Base-by-base conservation (phyloP, 2,888 invertebrate genomes). In the Cantharis nigra region DNA sequence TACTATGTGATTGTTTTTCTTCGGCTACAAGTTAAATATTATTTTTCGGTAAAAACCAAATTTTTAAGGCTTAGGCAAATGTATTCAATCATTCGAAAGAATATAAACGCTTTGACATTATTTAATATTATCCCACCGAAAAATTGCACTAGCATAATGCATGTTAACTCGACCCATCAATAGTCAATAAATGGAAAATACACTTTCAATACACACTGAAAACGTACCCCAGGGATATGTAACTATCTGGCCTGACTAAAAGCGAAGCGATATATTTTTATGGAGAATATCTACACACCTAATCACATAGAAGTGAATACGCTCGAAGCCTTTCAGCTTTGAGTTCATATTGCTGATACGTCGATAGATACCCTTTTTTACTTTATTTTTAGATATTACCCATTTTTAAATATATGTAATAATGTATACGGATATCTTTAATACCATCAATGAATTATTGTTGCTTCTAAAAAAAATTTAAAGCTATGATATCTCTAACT, bases 181-280 rank as follows among this genome's bases (percentile, higher is more conserved):
- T 74, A 77, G 69, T 28, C 70, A 74, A 71, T 74, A 78, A 78
- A 78, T 78, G 75, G 75, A 71, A 78, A 78, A 69, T 77, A 77
- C 70, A 72, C 78, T 72, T 76, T 78, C 78, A 78, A 78, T 78
- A 76, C 76, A 76, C 71, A 75, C 64, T 69, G 76, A 73, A 75
- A 78, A 78, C 71, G 74, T 71, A 75, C 78, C 78, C 78, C 49
- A 67, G 75, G 71, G 78, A 76, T 71, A 74, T 76, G 75, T 76
- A 78, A 78, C 78, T 78, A 78, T 78, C 78, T 75, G 78, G 75
- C 78, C 78, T 75, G 78, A 76, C 75, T 78, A 74, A 78, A 75
- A 78, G 78, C 75, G 75, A 76, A 69, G 71, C 78, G 78, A 78
- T 78, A 76, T 76, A 78, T 78, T 78, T 76, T 78, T 78, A 78